Conservation (phyloP, 2,888 invertebrate species). For the Liodrosophila aerea region DNA sequence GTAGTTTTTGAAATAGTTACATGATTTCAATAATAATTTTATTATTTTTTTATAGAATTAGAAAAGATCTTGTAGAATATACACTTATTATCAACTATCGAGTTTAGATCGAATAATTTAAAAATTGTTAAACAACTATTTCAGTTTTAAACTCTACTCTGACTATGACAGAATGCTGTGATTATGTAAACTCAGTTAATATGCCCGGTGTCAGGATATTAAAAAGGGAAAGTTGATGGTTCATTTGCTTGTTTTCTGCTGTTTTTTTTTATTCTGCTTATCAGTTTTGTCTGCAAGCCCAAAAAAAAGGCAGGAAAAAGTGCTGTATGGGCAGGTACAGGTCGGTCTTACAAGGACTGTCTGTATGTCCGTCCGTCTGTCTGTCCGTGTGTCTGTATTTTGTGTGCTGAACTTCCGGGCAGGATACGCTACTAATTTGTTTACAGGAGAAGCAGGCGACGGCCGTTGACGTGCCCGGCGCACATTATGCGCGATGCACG, state of each 20-base stretch:
- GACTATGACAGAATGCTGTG: too few relatives aligned
- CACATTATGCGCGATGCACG: conserved; percentile 72
- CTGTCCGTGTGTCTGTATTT: conserved; percentile 16
- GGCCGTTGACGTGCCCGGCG: conserved; percentile 57
- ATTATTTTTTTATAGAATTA: too few relatives aligned
- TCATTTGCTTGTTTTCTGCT: conserved; percentile 31
- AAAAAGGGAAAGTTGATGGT: conserved; percentile 57
- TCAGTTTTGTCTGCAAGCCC: conserved; percentile 50
- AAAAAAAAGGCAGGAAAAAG: conserved; percentile 3
- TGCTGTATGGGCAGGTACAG: conserved; percentile 1
- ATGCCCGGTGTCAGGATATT: conserved; percentile 14
- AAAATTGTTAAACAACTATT: too few relatives aligned
- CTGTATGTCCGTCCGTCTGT: conserved; percentile 9
- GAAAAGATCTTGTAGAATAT: too few relatives aligned
- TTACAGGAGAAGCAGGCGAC: conserved; percentile 48
- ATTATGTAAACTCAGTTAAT: background rate
- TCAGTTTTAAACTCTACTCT: too few relatives aligned
- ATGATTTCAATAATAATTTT: too few relatives aligned
- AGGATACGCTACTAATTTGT: conserved; percentile 76
- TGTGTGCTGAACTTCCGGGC: conserved; percentile 60
- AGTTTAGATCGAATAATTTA: too few relatives aligned
- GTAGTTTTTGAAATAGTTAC: too few relatives aligned
- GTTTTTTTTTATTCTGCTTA: conserved; percentile 11
- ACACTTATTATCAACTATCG: too few relatives aligned
- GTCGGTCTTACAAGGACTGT: conserved; percentile 1